phyloP scores from a whole-genome alignment of 2,797 vertebrate species.

The Gorsachius magnificus region DNA sequence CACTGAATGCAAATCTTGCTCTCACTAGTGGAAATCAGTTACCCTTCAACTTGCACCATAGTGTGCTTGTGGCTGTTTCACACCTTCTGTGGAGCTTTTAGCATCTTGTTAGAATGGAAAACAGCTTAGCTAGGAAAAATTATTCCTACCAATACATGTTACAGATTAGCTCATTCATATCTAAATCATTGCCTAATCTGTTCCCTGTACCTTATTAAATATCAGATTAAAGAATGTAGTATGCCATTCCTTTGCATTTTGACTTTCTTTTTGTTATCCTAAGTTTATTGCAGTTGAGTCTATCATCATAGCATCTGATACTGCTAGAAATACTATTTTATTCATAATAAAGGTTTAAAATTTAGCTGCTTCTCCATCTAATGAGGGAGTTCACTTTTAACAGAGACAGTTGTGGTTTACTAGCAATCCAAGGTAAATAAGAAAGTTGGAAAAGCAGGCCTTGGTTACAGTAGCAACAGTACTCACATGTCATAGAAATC shows the following conservation, averaged over 20 bases:
- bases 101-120: not conserved
- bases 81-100: not conserved
- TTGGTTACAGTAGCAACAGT: not conserved
- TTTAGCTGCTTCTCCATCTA: not conserved
- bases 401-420: not conserved
- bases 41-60: not conserved
- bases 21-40: not conserved
- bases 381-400: not conserved
- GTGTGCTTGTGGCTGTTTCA: not conserved
- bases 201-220: not conserved
- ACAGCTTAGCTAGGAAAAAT: not conserved
- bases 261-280: not conserved
- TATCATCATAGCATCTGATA: not conserved
- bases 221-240: not conserved
- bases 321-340: not conserved
- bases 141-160: not conserved
- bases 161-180: not conserved
- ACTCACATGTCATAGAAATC: not conserved
- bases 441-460: not conserved
- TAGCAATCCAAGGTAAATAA: not conserved
- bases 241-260: not conserved
- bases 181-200: not conserved
- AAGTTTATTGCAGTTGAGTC: not conserved
- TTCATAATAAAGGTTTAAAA: not conserved
- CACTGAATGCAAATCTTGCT: not conserved